Evolutionary conservation across 2,888 invertebrate species (phyloP).

Genomic region (Lamproptera curius): DNA sequence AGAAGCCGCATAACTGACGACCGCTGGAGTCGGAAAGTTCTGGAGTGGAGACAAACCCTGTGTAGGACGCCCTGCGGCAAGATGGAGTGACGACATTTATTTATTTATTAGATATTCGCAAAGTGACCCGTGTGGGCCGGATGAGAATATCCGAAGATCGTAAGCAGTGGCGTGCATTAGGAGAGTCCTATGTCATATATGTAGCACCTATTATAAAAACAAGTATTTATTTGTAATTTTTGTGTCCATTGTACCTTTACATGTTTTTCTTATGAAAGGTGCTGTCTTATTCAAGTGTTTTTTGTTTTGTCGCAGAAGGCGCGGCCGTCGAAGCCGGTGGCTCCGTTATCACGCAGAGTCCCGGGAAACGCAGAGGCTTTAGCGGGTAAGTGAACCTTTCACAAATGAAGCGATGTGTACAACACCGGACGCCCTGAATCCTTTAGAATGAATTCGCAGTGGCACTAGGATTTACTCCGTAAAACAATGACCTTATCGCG

Average conservation of each 20-base stretch:
- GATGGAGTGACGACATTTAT: too few relatives aligned
- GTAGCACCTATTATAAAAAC: background rate
- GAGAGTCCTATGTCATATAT: too few relatives aligned
- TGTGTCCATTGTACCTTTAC: background rate
- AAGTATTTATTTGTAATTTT: background rate
- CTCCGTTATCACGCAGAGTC: conserved; percentile 83
- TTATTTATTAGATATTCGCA: too few relatives aligned
- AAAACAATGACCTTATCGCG: conserved; percentile 34
- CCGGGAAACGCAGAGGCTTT: conserved; percentile 80
- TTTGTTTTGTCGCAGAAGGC: conserved; percentile 77
- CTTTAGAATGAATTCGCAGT: background rate
- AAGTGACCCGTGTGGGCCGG: too few relatives aligned
- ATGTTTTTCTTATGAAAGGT: background rate
- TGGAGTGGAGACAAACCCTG: too few relatives aligned
- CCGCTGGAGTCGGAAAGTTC: too few relatives aligned
- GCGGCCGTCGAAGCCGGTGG: conserved; percentile 79
- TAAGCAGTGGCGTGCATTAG: too few relatives aligned
- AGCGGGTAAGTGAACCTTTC: conserved; percentile 23
- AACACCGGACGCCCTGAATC: background rate
- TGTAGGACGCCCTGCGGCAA: too few relatives aligned
- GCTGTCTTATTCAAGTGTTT: background rate
- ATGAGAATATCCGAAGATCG: too few relatives aligned
- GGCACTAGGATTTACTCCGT: background rate
- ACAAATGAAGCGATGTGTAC: background rate
- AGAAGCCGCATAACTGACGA: too few relatives aligned